Percentiles rank a stretch among this genome's conserved stretches.
Conservation (phyloP, 1,140 invertebrate genomes). For the Pachyrhynchus sulphureomaculatus region DNA sequence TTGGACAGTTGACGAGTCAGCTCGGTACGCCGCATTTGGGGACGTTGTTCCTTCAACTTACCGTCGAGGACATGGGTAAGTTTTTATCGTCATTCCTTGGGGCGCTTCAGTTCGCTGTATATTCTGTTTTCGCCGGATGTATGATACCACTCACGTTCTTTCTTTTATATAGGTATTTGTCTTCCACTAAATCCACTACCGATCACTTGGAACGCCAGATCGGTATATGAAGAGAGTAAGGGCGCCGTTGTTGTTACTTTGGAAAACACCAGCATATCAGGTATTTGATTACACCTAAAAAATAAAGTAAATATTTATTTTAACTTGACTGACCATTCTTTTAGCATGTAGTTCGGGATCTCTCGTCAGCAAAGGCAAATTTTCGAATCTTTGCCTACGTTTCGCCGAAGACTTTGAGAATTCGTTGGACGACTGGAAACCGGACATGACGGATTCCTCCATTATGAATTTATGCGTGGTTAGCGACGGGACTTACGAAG, state of each 20-base stretch:
- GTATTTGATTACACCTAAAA: conserved; percentile 17
- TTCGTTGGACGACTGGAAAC: conserved; percentile 96
- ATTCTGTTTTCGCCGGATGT: no score
- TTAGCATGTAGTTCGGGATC: conserved; percentile 78
- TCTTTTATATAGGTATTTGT: conserved; percentile 63
- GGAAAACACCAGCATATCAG: conserved; percentile 89
- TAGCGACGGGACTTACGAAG: conserved; percentile 97
- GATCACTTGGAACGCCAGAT: conserved; percentile 64
- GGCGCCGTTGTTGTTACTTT: conserved; percentile 92
- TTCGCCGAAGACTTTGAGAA: conserved; percentile 97
- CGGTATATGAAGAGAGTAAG: conserved; percentile 77
- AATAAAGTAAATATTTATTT: background rate
- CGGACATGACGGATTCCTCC: conserved; percentile 75
- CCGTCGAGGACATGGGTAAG: conserved; percentile 90
- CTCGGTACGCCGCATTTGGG: conserved; percentile 75
- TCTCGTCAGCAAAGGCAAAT: conserved; percentile 75
- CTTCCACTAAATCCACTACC: conserved; percentile 84
- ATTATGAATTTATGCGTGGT: conserved; percentile 96
- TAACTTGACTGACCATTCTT: conserved; percentile 5
- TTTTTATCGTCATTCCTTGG: no score
- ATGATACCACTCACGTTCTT: no score
- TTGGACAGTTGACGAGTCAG: conserved; percentile 74
- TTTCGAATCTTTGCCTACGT: conserved; percentile 84
- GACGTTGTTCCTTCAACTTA: conserved; percentile 90
- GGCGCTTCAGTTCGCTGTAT: no score